Percentiles rank a stretch among this genome's conserved stretches.
Conservation (phyloP, 1,140 invertebrate genomes). For the Neodiprion fabricii region DNA sequence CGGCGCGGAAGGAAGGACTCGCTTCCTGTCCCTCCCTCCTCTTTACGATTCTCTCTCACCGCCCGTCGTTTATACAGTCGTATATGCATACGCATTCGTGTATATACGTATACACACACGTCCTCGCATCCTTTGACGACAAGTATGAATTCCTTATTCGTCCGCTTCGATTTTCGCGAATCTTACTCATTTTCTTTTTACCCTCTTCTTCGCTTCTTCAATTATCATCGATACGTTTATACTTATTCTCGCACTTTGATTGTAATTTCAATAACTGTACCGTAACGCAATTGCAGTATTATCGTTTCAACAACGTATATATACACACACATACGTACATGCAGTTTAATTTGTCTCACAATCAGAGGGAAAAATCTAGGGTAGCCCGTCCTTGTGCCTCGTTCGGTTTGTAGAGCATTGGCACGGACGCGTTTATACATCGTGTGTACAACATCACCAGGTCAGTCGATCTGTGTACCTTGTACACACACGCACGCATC, state of each 20-base stretch:
- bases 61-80: neutral
- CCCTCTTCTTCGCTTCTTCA: no score
- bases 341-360: no score
- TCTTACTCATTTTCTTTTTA: no score
- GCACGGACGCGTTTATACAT: conserved; percentile 52
- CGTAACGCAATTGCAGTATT: neutral
- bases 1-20: conserved; percentile 47
- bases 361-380: conserved; percentile 44
- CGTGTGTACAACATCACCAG: conserved; percentile 35
- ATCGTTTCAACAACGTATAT: neutral
- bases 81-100: neutral
- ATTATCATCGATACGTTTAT: no score
- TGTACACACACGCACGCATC: no score
- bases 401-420: conserved; percentile 58
- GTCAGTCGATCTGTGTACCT: no score
- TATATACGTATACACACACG: neutral
- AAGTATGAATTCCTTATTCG: neutral
- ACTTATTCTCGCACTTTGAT: no score
- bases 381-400: conserved; percentile 58
- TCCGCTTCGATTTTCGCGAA: no score
- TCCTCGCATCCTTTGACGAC: neutral
- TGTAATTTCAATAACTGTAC: no score
- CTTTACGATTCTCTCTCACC: conserved; percentile 22
- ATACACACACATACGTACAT: neutral
- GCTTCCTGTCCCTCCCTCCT: conserved; percentile 44